Conservation (phyloP, 2,797 vertebrate species). For the Botia almorhae region DNA sequence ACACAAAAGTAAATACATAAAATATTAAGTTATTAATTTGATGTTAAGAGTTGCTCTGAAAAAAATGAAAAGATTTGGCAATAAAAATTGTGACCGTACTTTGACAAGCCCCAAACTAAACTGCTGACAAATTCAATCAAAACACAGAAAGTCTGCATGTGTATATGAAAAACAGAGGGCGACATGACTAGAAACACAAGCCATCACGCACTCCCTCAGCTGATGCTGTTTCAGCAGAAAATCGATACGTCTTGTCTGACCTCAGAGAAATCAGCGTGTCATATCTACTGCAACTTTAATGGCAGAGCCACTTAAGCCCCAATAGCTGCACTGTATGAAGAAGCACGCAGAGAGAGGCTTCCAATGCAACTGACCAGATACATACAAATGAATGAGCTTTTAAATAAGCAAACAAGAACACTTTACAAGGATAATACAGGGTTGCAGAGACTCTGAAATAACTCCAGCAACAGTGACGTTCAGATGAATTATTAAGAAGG, state of each 20-base stretch:
- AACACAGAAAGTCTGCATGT: not conserved
- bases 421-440: slow-evolving; percentile 50
- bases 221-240: slow-evolving; percentile 40
- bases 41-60: not conserved
- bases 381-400: slow-evolving; percentile 50
- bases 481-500: slow-evolving; percentile 26
- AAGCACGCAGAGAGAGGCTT: slow-evolving; percentile 18
- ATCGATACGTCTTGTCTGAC: slow-evolving; percentile 42
- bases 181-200: slow-evolving; percentile 38
- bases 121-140: not conserved
- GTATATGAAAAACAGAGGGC: slow-evolving; percentile 3
- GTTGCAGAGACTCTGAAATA: slow-evolving; percentile 29
- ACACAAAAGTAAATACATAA: not conserved
- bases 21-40: not conserved
- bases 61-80: not conserved
- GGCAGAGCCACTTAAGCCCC: slow-evolving; percentile 37
- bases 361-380: slow-evolving; percentile 40
- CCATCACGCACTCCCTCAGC: not conserved
- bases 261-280: slow-evolving; percentile 32
- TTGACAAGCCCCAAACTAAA: not conserved
- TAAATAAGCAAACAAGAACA: slow-evolving; percentile 46
- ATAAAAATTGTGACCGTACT: not conserved
- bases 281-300: slow-evolving; percentile 57
- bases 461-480: not conserved
- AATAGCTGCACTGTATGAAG: not conserved